phyloP scores from a whole-genome alignment of 2,888 invertebrate species.

The Calameuta filiformis region DNA sequence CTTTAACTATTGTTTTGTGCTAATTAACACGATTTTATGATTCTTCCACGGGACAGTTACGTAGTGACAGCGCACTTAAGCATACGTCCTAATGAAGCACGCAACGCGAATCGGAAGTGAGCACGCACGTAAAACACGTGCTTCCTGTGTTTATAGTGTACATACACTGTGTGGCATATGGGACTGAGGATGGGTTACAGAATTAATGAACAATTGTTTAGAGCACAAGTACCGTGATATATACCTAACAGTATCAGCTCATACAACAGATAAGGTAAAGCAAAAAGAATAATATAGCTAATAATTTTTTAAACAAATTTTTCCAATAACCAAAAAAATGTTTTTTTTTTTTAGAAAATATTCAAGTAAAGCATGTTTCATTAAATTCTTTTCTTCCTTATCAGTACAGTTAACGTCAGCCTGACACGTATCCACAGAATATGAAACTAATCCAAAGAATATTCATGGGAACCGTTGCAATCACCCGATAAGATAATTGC shows the following conservation, averaged over 20 bases:
- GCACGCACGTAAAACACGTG: slow-evolving; percentile 6
- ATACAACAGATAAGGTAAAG: neutral
- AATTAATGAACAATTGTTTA: neutral
- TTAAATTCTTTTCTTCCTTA: neutral
- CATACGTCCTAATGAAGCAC: neutral
- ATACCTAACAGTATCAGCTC: neutral
- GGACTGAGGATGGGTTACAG: neutral
- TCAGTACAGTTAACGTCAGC: neutral
- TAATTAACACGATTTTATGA: neutral
- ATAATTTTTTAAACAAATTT: neutral
- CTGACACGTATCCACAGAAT: neutral
- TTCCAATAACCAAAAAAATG: neutral
- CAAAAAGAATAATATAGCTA: neutral
- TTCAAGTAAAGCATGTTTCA: neutral
- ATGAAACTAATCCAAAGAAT: neutral
- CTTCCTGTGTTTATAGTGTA: neutral
- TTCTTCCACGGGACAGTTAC: neutral
- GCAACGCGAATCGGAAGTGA: slow-evolving; percentile 9
- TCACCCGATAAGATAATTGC: slow-evolving; percentile 2
- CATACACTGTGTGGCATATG: neutral
- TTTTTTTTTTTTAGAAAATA: neutral
- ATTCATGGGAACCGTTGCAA: neutral
- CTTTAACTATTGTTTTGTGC: neutral
- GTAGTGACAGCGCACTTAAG: neutral
- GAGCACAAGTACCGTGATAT: neutral